Evolutionary conservation across 1,140 invertebrate species (phyloP), one percentile per base, ranked within the genome.

Genomic region (Hirudo medicinalis): DNA sequence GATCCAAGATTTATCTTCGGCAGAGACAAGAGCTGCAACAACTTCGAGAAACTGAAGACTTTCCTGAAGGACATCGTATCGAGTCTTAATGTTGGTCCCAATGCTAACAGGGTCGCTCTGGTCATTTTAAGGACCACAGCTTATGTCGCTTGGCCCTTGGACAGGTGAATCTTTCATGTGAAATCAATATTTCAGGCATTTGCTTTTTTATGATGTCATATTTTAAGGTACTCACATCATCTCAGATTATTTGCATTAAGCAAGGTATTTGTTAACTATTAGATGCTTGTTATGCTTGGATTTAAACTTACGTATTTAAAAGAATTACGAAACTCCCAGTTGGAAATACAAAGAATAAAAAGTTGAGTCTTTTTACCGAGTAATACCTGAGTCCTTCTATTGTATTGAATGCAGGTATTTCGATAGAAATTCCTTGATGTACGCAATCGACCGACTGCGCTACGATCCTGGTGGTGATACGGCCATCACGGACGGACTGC

Each of bases 1-100:
- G 73, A 74, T 40, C 70, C 70, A 3, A 43, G 22, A n/a, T 70
- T 70, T 53, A 29, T n/a, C 8, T 70, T 54, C 53, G 36, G 32
- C 5, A 49, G 54, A 17, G 70, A 71, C 40, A 22, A 20, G 11
- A 71, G 54, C 19, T 71, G 70, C 22, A 71, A 27, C 70, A 71
- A 71, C 36, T 71, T 20, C 2, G 40, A 19, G 25, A 13, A 17
- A 57, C 25, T 57, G 19, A 29, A 55, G 32, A 36, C 32, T 3
- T 71, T 71, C 32, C 25, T 71, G 19, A 22, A 32, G n/a, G 32
- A 29, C 9, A 1, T 71, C 4, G 55, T 57, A 8, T 9, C 60
- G 8, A 22, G 17, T 25, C 20, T 71, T 8, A n/a, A 2, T 9
- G 55, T 71, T 17, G 55, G 70, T 6, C 36, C 67, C 11, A 40